phyloP scores from a whole-genome alignment of 2,888 invertebrate genomes.

The Scaptomyza flava region DNA sequence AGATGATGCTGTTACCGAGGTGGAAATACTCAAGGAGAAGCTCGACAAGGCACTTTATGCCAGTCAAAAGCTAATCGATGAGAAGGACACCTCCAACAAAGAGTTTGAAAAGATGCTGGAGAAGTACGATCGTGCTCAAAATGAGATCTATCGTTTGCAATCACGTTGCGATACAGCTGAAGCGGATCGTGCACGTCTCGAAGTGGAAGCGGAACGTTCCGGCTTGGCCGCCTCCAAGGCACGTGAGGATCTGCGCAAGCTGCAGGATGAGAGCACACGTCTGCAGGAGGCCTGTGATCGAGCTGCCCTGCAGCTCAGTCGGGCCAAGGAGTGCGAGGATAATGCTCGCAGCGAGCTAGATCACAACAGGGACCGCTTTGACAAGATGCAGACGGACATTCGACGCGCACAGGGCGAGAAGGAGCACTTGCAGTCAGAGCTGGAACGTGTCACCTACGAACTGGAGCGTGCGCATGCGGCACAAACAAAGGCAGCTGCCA shows the following conservation, averaged over 20 bases:
- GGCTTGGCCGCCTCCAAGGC: conserved; percentile 91
- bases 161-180: conserved; percentile 94
- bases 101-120: conserved; percentile 96
- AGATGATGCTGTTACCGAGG: conserved; percentile 93
- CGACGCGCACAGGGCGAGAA: conserved; percentile 93
- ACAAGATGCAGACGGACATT: conserved; percentile 94
- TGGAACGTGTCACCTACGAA: conserved; percentile 93
- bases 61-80: conserved; percentile 93
- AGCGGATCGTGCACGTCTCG: conserved; percentile 93
- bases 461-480: conserved; percentile 94
- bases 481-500: conserved; percentile 92
- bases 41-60: conserved; percentile 93
- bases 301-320: conserved; percentile 92
- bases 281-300: conserved; percentile 95
- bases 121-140: conserved; percentile 96
- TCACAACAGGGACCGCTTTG: conserved; percentile 94
- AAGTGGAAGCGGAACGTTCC: conserved; percentile 94
- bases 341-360: conserved; percentile 95
- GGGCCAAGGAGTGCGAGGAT: conserved; percentile 95
- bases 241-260: conserved; percentile 93
- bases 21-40: conserved; percentile 95
- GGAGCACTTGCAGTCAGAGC: conserved; percentile 93
- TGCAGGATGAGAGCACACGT: conserved; percentile 93
- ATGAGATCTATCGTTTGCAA: conserved; percentile 94
- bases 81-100: conserved; percentile 94